Percentiles rank a stretch among this genome's conserved stretches.
Evolutionary conservation across 30 jellyfish, hydroid and myxozoan species (phyloP).

Genomic region (Turritopsis dohrnii): DNA sequence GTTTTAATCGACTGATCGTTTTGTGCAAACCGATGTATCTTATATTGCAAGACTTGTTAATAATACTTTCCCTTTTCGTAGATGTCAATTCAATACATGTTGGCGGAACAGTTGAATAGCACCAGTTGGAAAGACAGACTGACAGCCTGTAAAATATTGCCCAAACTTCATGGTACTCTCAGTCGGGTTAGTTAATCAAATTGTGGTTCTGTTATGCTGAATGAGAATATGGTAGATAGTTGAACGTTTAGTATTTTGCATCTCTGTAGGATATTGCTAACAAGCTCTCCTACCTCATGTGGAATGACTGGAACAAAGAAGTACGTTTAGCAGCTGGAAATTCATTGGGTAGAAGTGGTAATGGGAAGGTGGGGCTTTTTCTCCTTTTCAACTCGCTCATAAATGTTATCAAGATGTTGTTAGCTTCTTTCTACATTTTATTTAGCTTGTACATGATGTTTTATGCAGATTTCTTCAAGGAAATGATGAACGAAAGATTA

Average conservation of each 20-base stretch:
- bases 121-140: slow-evolving; percentile 78
- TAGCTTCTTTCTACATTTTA: background rate
- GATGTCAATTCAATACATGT: slow-evolving; percentile 50
- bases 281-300: slow-evolving; percentile 76
- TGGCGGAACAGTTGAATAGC: slow-evolving; percentile 81
- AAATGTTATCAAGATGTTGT: no score
- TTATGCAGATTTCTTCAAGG: slow-evolving; percentile 55
- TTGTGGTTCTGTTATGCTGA: no score
- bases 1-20: no score
- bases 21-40: no score
- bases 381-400: no score
- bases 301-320: slow-evolving; percentile 94
- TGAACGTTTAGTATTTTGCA: background rate
- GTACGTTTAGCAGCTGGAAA: slow-evolving; percentile 83
- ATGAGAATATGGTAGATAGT: no score
- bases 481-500: slow-evolving; percentile 44
- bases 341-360: slow-evolving; percentile 81
- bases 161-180: slow-evolving; percentile 55
- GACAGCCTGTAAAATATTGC: slow-evolving; percentile 75
- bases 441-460: slow-evolving; percentile 78
- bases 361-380: slow-evolving; percentile 86
- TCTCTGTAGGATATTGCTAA: slow-evolving; percentile 61
- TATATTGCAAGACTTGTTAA: no score
- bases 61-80: background rate
- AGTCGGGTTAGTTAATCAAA: slow-evolving; percentile 42